phyloP scores from a whole-genome alignment of 2,797 vertebrate species.

The Enteromius argenteus region DNA sequence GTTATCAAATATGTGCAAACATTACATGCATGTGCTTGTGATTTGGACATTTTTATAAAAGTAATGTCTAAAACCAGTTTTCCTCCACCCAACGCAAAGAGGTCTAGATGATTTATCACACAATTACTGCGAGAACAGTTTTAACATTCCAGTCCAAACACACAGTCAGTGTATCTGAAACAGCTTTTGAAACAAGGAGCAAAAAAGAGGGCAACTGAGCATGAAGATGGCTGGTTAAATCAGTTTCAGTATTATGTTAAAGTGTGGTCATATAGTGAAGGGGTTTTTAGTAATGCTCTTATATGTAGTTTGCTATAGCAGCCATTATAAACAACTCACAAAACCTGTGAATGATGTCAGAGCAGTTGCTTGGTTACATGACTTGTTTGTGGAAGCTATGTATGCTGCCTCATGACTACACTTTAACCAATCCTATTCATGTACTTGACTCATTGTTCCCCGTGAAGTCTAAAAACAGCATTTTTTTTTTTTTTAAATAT shows the following conservation, averaged over 20 bases:
- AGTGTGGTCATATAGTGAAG: neutral
- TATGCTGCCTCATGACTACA: constrained; percentile 30
- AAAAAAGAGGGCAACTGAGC: neutral
- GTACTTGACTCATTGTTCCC: constrained; percentile 35
- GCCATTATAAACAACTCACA: neutral
- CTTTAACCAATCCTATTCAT: constrained; percentile 29
- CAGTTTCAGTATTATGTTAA: neutral
- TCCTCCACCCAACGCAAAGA: neutral
- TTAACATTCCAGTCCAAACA: constrained; percentile 14
- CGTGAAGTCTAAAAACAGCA: constrained; percentile 44
- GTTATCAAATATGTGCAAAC: constrained; percentile 11
- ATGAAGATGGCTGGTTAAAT: constrained; percentile 1
- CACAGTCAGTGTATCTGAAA: neutral
- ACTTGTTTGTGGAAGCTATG: constrained; percentile 34
- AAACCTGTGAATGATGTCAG: neutral
- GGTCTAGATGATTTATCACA: constrained; percentile 14
- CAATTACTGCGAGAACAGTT: neutral
- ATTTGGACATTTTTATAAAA: neutral
- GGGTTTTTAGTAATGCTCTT: constrained; percentile 7
- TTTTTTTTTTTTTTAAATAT: constrained; percentile 32
- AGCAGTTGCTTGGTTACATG: constrained; percentile 17
- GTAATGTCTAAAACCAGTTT: constrained; percentile 3
- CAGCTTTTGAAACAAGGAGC: neutral
- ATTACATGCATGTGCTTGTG: constrained; percentile 13
- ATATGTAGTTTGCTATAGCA: constrained; percentile 16